These are phyloP conservation scores for Nemotelus pantherinus DNA, from an alignment of 2,888 invertebrate genomes.

Conservation along the genomic window DNA sequence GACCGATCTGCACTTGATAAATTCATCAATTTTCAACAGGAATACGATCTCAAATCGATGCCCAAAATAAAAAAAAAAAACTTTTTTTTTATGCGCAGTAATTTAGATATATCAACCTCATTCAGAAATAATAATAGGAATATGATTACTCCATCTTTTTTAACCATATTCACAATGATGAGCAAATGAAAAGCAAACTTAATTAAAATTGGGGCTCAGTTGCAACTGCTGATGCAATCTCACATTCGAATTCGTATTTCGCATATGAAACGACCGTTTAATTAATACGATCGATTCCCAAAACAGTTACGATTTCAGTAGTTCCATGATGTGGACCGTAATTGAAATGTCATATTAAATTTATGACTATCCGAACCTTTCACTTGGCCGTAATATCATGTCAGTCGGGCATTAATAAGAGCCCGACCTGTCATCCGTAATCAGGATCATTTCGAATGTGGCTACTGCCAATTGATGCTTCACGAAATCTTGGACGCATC, in stretches of 20 bases:
- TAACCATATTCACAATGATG: no score
- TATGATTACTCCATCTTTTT: no score
- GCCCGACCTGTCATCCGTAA: conserved; percentile 40
- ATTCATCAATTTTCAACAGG: no score
- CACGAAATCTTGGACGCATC: conserved; percentile 7
- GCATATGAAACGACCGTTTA: conserved; percentile 34
- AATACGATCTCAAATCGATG: no score
- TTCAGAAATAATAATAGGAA: no score
- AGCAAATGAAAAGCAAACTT: neutral
- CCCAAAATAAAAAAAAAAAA: no score
- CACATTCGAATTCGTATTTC: conserved; percentile 27
- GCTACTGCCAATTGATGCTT: conserved; percentile 35
- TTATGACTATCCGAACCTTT: conserved; percentile 39
- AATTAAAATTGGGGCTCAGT: conserved; percentile 19
- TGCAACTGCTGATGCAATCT: neutral
- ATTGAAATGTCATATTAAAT: conserved; percentile 43
- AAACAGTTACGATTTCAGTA: conserved; percentile 40
- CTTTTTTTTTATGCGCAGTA: no score
- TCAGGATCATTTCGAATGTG: conserved; percentile 38
- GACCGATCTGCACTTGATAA: no score
- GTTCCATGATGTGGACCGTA: conserved; percentile 35
- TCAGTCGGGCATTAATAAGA: conserved; percentile 37
- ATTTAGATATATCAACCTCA: no score
- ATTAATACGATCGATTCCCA: conserved; percentile 39
- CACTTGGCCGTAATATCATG: conserved; percentile 40